phyloP scores from a whole-genome alignment of 2,888 invertebrate species.

The Oeneis ivallda region DNA sequence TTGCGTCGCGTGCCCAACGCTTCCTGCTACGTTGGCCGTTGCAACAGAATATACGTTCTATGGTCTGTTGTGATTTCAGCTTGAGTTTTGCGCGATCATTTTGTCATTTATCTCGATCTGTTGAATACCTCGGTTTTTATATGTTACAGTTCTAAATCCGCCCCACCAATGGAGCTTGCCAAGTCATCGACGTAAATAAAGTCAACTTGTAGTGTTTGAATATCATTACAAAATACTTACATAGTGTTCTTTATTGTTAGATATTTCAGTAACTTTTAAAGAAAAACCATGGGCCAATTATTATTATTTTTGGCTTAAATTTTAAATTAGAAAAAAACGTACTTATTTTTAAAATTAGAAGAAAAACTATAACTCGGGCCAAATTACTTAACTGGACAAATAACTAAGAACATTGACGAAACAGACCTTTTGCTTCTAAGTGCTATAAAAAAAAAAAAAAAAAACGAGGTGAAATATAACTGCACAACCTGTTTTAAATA shows the following conservation, averaged over 20 bases:
- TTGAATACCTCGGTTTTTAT: neutral
- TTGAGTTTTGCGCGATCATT: slow-evolving; percentile 7
- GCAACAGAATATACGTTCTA: slow-evolving; percentile 50
- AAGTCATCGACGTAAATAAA: slow-evolving; percentile 5
- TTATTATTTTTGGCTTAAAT: neutral
- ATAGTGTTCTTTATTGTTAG: neutral
- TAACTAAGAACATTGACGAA: neutral
- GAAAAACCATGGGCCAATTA: neutral
- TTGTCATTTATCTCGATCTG: slow-evolving; percentile 4
- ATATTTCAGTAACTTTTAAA: neutral
- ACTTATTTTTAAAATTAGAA: neutral
- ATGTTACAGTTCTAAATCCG: slow-evolving; percentile 1
- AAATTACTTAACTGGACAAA: no score
- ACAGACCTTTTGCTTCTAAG: slow-evolving; percentile 7
- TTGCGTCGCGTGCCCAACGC: slow-evolving; percentile 68
- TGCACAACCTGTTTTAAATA: slow-evolving; percentile 36
- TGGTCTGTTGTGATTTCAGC: slow-evolving; percentile 40
- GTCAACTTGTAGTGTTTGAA: neutral
- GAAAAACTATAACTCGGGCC: neutral
- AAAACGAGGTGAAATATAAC: slow-evolving; percentile 34
- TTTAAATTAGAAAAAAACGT: neutral
- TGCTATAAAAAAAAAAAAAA: slow-evolving; percentile 5
- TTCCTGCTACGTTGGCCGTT: slow-evolving; percentile 64
- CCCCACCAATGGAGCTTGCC: slow-evolving; percentile 3
- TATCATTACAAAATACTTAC: neutral